phyloP scores from a whole-genome alignment of 2,888 invertebrate genomes.

The Psococerastis gibbosa region DNA sequence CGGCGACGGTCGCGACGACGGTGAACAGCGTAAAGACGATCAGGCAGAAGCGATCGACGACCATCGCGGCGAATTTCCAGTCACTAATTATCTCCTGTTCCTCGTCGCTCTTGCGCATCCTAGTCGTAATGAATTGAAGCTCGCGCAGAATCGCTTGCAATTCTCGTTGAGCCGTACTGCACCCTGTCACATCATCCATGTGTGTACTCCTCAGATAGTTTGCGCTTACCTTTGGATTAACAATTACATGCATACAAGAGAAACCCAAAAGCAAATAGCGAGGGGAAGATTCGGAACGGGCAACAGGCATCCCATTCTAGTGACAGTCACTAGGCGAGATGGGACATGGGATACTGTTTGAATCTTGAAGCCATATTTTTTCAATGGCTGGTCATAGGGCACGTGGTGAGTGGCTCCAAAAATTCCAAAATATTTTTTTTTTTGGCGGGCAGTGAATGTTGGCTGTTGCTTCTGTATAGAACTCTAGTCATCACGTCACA shows the following conservation, averaged over 20 bases:
- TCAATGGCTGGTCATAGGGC: too few relatives aligned
- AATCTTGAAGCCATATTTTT: too few relatives aligned
- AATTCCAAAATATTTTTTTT: too few relatives aligned
- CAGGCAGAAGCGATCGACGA: constrained; percentile 91
- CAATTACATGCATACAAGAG: not conserved
- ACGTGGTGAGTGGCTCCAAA: too few relatives aligned
- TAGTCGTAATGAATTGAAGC: constrained; percentile 82
- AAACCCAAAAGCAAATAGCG: constrained; percentile 3
- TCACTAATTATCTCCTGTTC: constrained; percentile 86
- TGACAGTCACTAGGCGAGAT: not conserved
- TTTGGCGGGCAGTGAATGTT: too few relatives aligned
- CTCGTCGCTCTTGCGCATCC: constrained; percentile 88
- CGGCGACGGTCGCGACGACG: constrained; percentile 79
- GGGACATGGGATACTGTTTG: too few relatives aligned
- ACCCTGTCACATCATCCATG: constrained; percentile 44
- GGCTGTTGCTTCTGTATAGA: too few relatives aligned
- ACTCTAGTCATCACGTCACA: too few relatives aligned
- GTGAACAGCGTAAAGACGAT: constrained; percentile 90
- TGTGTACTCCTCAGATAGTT: constrained; percentile 45
- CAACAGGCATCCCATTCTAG: not conserved
- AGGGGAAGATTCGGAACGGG: constrained; percentile 3
- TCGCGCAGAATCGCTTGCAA: constrained; percentile 80
- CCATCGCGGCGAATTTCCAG: constrained; percentile 98
- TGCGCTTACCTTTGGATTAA: constrained; percentile 29
- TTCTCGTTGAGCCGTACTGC: constrained; percentile 45